Evolutionary conservation across 2,113 vertebrate species (phyloP).

Genomic region (human): DNA sequence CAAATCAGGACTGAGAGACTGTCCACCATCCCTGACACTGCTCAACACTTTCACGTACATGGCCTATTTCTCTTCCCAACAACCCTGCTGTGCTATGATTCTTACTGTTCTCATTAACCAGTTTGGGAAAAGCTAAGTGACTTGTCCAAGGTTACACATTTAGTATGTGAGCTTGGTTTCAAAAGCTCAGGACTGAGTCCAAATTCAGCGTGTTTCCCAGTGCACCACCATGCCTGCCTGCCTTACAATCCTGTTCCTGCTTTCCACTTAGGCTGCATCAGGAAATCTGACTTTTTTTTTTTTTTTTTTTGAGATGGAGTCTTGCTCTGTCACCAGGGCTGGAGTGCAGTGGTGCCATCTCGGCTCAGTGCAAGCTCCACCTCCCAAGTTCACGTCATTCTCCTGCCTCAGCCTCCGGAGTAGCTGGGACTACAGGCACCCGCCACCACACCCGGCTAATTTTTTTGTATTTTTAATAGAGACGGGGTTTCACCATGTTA

Average conservation of each 20-base stretch:
- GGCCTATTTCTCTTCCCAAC: neutral
- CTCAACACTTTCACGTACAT: rapidly evolving
- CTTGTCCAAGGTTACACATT: rapidly evolving
- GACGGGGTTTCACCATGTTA: no score
- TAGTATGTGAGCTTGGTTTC: no score
- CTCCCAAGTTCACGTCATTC: no score
- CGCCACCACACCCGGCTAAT: no score
- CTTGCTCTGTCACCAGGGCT: no score
- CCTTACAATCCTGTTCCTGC: no score
- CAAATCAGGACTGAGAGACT: neutral
- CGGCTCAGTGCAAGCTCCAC: no score
- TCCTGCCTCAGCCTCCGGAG: no score
- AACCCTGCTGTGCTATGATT: rapidly evolving
- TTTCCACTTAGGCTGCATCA: neutral
- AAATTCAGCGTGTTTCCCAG: neutral
- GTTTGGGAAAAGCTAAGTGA: neutral
- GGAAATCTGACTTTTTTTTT: neutral
- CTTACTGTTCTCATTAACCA: neutral
- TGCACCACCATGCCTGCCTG: neutral
- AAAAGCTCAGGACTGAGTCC: neutral
- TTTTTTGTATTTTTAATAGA: no score
- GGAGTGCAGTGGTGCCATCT: no score
- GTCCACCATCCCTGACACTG: rapidly evolving
- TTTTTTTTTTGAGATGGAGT: no score
- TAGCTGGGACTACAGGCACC: no score